Base-by-base conservation (phyloP, 2,888 invertebrate genomes). In the Oscheius myriophilus region DNA sequence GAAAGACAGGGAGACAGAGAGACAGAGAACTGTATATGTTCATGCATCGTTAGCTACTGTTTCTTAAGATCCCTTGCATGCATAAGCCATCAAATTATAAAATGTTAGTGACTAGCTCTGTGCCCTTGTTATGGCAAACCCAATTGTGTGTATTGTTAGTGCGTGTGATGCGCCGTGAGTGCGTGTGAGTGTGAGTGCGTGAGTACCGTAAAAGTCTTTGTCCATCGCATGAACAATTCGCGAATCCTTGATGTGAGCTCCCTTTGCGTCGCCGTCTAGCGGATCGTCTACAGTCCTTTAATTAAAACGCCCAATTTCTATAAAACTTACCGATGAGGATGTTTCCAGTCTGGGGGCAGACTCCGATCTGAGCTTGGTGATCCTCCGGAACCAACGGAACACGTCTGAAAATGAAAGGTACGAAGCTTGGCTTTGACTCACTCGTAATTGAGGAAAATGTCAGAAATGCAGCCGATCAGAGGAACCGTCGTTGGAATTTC, bases 391-490 rank as follows among this genome's bases (percentile, higher is more conserved):
- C 71, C 33, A 86, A 55, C 12, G 78, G 72, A 51, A 84, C 49
- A 6, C 71, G 75, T 39, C 84, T 82, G 55, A 72, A 70, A 66
- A 23, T 51, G n/a, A 21, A 12, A n/a, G 9, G n/a, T 4, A 6
- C 1, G 53, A 53, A 23, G 18, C 18, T 16, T 9, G 51, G 4
- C 14, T 7, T 3, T 18, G n/a, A 18, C 54, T 49, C 41, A 87
- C 88, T 83, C 74, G 76, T 85, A 85, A 76, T 87, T 86, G 51
- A 86, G 80, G 69, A 87, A 85, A 25, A 89, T 77, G 74, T 88
- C 87, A 61, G 87, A 87, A 59, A 89, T 82, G 78, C 89, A 89
- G 1, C 89, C 89, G 71, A 86, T 83, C 39, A 89, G 74, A 6
- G 83, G 82, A 21, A 77, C 75, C 9, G 77, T 79, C 3, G 86